Base-by-base conservation (phyloP, 2,797 vertebrate species). In the Geotrypetes seraphini region DNA sequence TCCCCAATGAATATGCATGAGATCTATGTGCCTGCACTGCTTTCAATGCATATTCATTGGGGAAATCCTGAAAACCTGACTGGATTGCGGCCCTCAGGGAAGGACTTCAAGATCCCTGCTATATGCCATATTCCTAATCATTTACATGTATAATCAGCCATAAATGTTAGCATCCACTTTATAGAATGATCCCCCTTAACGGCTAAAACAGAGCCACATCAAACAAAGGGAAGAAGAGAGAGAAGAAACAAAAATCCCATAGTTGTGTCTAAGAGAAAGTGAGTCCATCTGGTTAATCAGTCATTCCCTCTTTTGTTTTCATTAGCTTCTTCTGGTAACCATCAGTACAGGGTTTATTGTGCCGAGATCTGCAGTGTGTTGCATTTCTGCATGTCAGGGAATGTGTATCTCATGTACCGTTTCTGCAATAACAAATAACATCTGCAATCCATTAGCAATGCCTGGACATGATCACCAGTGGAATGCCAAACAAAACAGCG, bases 291-390 rank as follows among this genome's bases (percentile, higher is more conserved):
- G 50, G 28, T 40, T 32, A 34, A 23, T 43, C 34, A 47, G 42
- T 31, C 30, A 31, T 47, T 16, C 61, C 20, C 51, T 20, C 22
- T 25, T 43, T n/a, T n/a, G n/a, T 62, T n/a, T 53, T 5, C 24
- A 19, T 29, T 49, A 14, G 22, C 42, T 51, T 63, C 42, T 51
- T 63, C 37, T 66, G 52, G 46, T 37, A 46, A 43, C 39, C 42
- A 55, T 66, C 41, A 57, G 46, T 36, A 45, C 2, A 5, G 53
- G 28, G 31, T 28, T 36, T 25, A 21, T n/a, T n/a, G n/a, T 0
- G 4, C 36, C 37, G 28, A 42, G 58, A 36, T 4, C 12, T 31
- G 8, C 5, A 10, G 10, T 1, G 1, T 5, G 13, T 14, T 48
- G 43, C 27, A 29, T 43, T 15, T 10, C 7, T 5, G 2, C 14